These are phyloP conservation scores for Mastacembelus armatus DNA, from an alignment of 2,797 vertebrate species.

Conservation along the genomic window DNA sequence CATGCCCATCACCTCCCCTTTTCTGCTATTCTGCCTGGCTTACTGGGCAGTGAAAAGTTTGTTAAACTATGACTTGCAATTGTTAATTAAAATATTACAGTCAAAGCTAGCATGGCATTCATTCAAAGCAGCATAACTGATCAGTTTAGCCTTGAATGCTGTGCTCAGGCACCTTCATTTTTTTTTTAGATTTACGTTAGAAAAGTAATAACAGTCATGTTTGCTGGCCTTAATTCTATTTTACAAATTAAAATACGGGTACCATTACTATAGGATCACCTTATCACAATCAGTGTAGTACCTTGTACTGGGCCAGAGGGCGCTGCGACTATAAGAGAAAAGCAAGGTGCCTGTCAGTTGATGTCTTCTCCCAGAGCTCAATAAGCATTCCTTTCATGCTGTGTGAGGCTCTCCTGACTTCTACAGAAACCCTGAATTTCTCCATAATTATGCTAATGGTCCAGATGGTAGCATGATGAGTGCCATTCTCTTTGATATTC, in stretches of 20 bases:
- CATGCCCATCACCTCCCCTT: conserved; percentile 30
- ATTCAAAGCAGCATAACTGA: background rate
- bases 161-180: background rate
- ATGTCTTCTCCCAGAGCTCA: conserved; percentile 64
- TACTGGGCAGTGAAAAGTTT: conserved; percentile 20
- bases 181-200: conserved; percentile 17
- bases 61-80: conserved; percentile 27
- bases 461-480: conserved; percentile 83
- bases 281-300: conserved; percentile 27
- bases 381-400: conserved; percentile 79
- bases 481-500: conserved; percentile 78
- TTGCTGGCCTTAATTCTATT: conserved; percentile 39
- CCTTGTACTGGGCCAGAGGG: conserved; percentile 50
- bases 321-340: conserved; percentile 52
- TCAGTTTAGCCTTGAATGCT: background rate
- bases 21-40: conserved; percentile 23
- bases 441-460: conserved; percentile 84
- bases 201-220: conserved; percentile 37
- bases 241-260: conserved; percentile 17
- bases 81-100: conserved; percentile 27
- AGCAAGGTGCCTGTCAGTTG: conserved; percentile 31
- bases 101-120: background rate
- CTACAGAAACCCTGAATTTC: conserved; percentile 71
- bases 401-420: conserved; percentile 75
- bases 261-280: conserved; percentile 5